A percentile compares a stretch with the other conserved stretches of the same genome.
These are phyloP conservation scores for Dendrolimus houi DNA, from an alignment of 2,888 invertebrate species.

Conservation along the genomic window DNA sequence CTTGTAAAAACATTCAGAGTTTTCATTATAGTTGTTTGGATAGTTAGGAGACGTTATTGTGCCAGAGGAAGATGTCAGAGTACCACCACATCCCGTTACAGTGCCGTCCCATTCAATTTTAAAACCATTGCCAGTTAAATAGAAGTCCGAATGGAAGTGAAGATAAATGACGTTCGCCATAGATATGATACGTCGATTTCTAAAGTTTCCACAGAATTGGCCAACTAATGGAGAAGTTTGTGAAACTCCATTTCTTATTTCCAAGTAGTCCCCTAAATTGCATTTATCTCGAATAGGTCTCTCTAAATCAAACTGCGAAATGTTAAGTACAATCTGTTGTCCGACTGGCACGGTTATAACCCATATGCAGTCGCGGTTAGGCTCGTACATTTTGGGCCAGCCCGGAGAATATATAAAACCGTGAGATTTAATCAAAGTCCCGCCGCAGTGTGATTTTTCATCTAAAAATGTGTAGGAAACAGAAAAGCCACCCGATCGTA, in stretches of 20 bases:
- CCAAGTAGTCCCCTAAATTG: conserved; percentile 52
- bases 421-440: conserved; percentile 77
- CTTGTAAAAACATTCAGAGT: conserved; percentile 87
- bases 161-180: conserved; percentile 85
- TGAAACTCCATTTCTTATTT: conserved; percentile 85
- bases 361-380: conserved; percentile 87
- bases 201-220: conserved; percentile 83
- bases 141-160: conserved; percentile 85
- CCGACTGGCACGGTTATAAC: conserved; percentile 81
- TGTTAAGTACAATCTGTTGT: conserved; percentile 83
- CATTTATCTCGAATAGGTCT: conserved; percentile 42
- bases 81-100: conserved; percentile 87
- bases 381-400: conserved; percentile 85
- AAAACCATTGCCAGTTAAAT: conserved; percentile 81
- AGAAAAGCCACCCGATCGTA: conserved; percentile 81
- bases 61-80: conserved; percentile 80
- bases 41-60: conserved; percentile 91
- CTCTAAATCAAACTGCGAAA: conserved; percentile 77
- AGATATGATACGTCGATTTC: conserved; percentile 81
- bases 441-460: conserved; percentile 79
- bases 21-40: conserved; percentile 83
- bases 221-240: conserved; percentile 85
- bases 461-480: conserved; percentile 78
- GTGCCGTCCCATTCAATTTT: conserved; percentile 62
- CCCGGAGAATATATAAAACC: conserved; percentile 87